Conservation (phyloP, 2,888 invertebrate species). For the Cheilosia impressa region DNA sequence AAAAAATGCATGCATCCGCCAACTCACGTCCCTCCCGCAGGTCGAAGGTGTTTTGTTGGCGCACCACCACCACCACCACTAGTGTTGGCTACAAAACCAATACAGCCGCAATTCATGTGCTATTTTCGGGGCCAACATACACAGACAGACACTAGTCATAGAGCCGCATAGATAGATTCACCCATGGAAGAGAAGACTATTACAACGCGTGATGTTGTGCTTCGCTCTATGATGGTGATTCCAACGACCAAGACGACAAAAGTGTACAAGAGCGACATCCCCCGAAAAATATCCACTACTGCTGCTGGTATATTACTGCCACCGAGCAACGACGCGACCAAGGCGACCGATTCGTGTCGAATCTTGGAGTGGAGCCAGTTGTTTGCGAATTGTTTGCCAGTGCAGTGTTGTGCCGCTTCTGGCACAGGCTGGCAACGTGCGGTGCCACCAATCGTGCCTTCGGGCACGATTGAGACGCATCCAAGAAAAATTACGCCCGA, state of each 20-base stretch:
- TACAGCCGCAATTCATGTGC: constrained; percentile 51
- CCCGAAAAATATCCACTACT: constrained; percentile 74
- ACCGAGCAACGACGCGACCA: constrained; percentile 70
- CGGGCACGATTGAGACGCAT: constrained; percentile 80
- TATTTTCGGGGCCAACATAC: constrained; percentile 69
- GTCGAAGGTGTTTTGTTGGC: constrained; percentile 19
- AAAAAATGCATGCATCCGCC: constrained; percentile 56
- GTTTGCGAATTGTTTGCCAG: constrained; percentile 80
- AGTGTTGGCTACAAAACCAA: constrained; percentile 24
- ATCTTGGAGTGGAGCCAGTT: constrained; percentile 83
- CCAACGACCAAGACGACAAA: constrained; percentile 68
- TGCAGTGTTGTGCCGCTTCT: constrained; percentile 79
- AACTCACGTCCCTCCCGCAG: constrained; percentile 40
- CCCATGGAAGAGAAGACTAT: constrained; percentile 36
- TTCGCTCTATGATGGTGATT: constrained; percentile 57
- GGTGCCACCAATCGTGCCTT: constrained; percentile 78
- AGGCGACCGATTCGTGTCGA: constrained; percentile 75
- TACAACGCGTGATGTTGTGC: constrained; percentile 30
- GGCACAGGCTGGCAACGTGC: constrained; percentile 79
- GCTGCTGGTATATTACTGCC: constrained; percentile 55
- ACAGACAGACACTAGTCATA: constrained; percentile 34
- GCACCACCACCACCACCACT: constrained; percentile 46
- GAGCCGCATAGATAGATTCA: constrained; percentile 45
- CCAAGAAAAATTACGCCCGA: constrained; percentile 80
- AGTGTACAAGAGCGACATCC: constrained; percentile 69